Evolutionary conservation across 2,888 invertebrate species (phyloP), one percentile per base, ranked within the genome.

Genomic region (Phasia obesa): DNA sequence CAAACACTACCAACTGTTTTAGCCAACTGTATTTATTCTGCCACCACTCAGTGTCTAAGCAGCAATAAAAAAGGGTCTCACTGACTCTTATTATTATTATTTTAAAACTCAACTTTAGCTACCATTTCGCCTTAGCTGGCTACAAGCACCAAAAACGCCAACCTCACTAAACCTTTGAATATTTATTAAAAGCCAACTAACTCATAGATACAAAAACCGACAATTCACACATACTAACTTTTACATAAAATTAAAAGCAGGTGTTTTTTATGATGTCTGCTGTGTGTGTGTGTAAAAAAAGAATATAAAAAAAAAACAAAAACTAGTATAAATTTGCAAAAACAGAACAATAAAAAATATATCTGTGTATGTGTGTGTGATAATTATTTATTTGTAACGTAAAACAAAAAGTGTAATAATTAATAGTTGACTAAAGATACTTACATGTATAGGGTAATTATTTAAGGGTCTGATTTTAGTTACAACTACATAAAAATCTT

Each of bases 261-360:
- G 83, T 83, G 83, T 79, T 83, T 83, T 78, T 83, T 75, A 83
- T 70, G 75, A 79, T 65, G n/a, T n/a, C n/a, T n/a, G n/a, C n/a
- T n/a, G n/a, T n/a, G n/a, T n/a, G n/a, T n/a, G 79, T 79, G 75
- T 83, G 49, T 70, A 51, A 23, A 5, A 75, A 51, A 71, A 60
- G 59, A 60, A n/a, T 6, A 7, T 15, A 42, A 38, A 23, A 59
- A 27, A 64, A 49, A 49, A 67, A n/a, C 7, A 15, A 13, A 53
- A 69, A 62, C 35, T 47, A 51, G 60, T 44, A 62, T 55, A 53
- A 62, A 65, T 51, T 70, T 59, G 35, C 49, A 69, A 73, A 70
- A 57, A 21, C 11, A 27, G 31, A 51, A 73, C 62, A 42, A 57
- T 4, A 47, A 17, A 15, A 47, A 47, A 17, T 19, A 17, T 55